Evolutionary conservation across 2,113 vertebrate genomes (phyloP).

Genomic region (Neotoma lepida): DNA sequence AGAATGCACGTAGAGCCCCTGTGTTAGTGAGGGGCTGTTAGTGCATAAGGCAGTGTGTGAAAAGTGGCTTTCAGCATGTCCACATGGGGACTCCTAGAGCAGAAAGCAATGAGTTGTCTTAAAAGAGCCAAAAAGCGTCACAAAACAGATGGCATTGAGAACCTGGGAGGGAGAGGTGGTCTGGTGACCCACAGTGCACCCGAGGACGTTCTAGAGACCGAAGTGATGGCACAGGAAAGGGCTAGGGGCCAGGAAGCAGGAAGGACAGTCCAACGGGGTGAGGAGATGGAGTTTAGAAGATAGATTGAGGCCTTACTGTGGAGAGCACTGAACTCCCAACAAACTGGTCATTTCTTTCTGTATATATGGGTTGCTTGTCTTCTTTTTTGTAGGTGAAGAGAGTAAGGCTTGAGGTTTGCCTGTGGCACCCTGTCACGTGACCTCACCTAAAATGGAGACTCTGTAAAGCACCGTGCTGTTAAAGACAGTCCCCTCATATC

Average conservation of each 20-base stretch:
- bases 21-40: not conserved
- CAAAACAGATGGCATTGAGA: not conserved
- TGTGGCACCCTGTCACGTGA: too few relatives aligned
- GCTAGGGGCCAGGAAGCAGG: not conserved
- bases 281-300: not conserved
- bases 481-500: not conserved
- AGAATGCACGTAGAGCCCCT: not conserved
- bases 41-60: not conserved
- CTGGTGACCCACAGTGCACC: not conserved
- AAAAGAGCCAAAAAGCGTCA: not conserved
- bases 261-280: not conserved
- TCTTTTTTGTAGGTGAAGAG: not conserved
- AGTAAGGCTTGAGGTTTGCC: not conserved
- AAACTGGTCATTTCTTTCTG: not conserved
- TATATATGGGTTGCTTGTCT: not conserved
- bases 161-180: not conserved
- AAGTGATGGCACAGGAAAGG: not conserved
- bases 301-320: not conserved
- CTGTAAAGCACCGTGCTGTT: not conserved
- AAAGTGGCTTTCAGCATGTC: not conserved
- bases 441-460: not conserved
- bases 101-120: not conserved
- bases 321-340: not conserved
- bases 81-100: too few relatives aligned
- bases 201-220: not conserved